A percentile compares a stretch with the other conserved stretches of the same genome.
phyloP scores from a whole-genome alignment of 92 coral and sea anemone species.

The Porites divaricata region DNA sequence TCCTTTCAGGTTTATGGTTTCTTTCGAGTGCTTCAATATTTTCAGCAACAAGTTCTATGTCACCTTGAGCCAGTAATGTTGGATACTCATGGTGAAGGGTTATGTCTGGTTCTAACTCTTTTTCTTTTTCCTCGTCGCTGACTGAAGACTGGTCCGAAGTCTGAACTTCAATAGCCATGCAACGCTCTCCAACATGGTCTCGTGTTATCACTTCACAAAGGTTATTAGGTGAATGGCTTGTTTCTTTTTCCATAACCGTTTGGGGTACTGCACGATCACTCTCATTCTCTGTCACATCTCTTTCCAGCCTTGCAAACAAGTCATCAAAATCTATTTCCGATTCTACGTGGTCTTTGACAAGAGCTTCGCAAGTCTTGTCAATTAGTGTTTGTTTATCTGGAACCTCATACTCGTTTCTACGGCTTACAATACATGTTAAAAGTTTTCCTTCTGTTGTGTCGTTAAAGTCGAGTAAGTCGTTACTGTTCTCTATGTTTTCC shows the following conservation, averaged over 20 bases:
- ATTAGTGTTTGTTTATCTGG: constrained; percentile 17
- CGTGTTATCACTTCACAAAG: constrained; percentile 6
- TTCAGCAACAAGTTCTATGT: constrained; percentile 4
- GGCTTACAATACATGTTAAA: constrained; percentile 6
- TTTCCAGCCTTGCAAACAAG: constrained; percentile 34
- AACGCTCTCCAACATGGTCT: constrained; percentile 12
- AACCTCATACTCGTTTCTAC: neutral
- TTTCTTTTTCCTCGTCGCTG: neutral
- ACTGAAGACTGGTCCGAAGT: neutral
- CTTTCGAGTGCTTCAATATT: constrained; percentile 3
- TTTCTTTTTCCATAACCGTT: neutral
- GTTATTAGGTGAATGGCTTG: neutral
- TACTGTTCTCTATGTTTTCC: constrained; percentile 1
- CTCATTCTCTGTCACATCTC: neutral
- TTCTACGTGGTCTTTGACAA: constrained; percentile 15
- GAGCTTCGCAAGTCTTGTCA: constrained; percentile 34
- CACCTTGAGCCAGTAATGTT: neutral
- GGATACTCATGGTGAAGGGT: constrained; percentile 10
- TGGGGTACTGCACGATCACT: neutral
- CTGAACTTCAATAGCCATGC: neutral
- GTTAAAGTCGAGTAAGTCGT: constrained; percentile 1
- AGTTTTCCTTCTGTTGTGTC: constrained; percentile 28
- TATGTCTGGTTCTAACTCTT: neutral
- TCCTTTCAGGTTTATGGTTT: constrained; percentile 1
- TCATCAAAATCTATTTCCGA: constrained; percentile 51